Percentiles rank a stretch among this genome's conserved stretches.
phyloP scores from a whole-genome alignment of 2,113 vertebrate genomes.

The Mormyrus iriodes region DNA sequence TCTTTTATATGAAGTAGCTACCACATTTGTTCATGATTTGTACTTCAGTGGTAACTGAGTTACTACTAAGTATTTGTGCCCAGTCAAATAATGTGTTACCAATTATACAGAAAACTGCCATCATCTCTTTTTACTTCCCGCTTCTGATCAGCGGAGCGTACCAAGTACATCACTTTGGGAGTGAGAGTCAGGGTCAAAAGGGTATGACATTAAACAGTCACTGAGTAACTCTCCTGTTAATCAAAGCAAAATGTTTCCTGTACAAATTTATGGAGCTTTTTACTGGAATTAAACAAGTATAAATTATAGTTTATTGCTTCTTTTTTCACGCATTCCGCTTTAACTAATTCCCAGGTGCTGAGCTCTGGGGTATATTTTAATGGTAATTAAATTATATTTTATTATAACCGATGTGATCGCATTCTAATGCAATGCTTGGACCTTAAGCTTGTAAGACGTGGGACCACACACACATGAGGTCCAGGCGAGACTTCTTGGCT shows the following conservation, averaged over 20 bases:
- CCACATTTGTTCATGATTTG: neutral
- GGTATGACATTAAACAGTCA: neutral
- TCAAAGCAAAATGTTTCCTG: neutral
- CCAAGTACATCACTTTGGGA: neutral
- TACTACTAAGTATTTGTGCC: neutral
- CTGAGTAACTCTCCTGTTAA: neutral
- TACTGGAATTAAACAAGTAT: neutral
- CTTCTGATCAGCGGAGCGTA: neutral
- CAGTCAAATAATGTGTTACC: neutral
- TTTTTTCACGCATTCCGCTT: neutral
- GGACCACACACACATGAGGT: conserved; percentile 35
- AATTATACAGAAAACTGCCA: neutral
- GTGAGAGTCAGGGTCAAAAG: neutral
- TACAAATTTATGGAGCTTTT: neutral
- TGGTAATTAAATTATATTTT: neutral
- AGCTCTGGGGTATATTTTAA: neutral
- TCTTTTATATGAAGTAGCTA: neutral
- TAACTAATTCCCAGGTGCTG: conserved; percentile 7
- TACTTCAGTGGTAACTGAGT: neutral
- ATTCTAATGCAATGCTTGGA: neutral
- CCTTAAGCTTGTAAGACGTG: neutral
- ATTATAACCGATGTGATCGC: neutral
- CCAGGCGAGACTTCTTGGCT: conserved; percentile 36
- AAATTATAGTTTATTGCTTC: neutral
- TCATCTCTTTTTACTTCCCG: neutral